Evolutionary conservation across 1,140 invertebrate genomes (phyloP).

Genomic region (Lanistes nyassanus): DNA sequence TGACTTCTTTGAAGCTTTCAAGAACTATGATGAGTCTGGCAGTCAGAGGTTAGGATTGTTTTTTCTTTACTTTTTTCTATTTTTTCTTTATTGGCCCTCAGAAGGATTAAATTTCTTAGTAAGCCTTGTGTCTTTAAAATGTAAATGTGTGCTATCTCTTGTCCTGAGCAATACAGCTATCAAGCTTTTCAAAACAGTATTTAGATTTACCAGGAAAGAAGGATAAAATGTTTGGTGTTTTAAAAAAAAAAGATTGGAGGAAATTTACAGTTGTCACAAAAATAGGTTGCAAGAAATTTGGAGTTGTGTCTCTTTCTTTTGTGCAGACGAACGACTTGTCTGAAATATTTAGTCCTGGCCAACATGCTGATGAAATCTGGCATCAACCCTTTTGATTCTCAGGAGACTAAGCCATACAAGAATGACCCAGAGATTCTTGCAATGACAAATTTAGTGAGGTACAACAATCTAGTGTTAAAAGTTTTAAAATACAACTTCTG

Average conservation of each 20-base stretch:
- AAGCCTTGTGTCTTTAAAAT: no score
- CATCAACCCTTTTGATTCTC: slow-evolving; percentile 99
- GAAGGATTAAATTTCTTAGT: no score
- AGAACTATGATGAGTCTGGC: slow-evolving; percentile 99
- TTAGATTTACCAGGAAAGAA: no score
- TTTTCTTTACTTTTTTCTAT: neutral
- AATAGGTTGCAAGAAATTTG: neutral
- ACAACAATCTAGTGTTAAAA: slow-evolving; percentile 11
- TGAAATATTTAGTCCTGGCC: slow-evolving; percentile 98
- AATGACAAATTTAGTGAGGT: slow-evolving; percentile 98
- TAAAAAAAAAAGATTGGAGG: no score
- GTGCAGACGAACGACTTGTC: slow-evolving; percentile 87
- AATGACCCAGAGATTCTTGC: slow-evolving; percentile 99
- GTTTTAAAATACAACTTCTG: no score
- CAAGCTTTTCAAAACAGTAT: no score
- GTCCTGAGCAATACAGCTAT: no score
- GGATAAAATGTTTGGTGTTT: no score
- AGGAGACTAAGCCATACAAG: slow-evolving; percentile 99
- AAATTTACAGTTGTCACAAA: neutral
- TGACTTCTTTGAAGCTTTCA: slow-evolving; percentile 99
- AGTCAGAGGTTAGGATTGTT: slow-evolving; percentile 79
- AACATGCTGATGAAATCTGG: slow-evolving; percentile 99
- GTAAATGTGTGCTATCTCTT: no score
- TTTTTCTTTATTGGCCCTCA: no score
- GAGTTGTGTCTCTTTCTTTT: neutral